phyloP scores from a whole-genome alignment of 2,888 invertebrate genomes.

The Antheraea assamensis region DNA sequence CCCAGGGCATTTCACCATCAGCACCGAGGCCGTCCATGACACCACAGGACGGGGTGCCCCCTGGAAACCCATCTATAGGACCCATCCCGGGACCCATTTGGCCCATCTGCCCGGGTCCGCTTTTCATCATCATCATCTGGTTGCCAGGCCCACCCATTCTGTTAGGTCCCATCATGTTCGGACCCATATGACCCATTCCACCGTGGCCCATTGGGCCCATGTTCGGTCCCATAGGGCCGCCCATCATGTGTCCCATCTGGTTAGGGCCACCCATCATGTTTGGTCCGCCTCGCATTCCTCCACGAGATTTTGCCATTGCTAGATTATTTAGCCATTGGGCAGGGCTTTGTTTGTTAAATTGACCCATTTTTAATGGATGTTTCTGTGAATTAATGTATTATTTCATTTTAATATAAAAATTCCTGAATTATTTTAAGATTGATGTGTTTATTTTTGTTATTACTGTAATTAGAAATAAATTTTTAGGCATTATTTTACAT shows the following conservation, averaged over 20 bases:
- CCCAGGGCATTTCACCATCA: constrained; percentile 83
- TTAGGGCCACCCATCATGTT: constrained; percentile 80
- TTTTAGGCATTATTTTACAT: neutral
- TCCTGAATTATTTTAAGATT: neutral
- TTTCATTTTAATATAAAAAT: neutral
- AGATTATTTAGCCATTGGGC: constrained; percentile 91
- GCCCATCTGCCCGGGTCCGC: constrained; percentile 73
- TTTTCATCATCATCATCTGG: constrained; percentile 81
- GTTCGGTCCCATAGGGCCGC: constrained; percentile 75
- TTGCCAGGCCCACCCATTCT: constrained; percentile 72
- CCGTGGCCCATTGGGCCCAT: constrained; percentile 76
- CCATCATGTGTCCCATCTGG: constrained; percentile 79
- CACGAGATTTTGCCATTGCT: constrained; percentile 88
- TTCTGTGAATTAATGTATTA: constrained; percentile 82
- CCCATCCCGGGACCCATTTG: constrained; percentile 76
- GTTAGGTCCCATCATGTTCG: constrained; percentile 77
- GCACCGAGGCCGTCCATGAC: constrained; percentile 83
- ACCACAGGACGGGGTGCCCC: constrained; percentile 82
- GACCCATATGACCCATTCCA: constrained; percentile 77
- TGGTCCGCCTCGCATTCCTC: constrained; percentile 81
- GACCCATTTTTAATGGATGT: constrained; percentile 94
- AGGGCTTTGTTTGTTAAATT: constrained; percentile 92
- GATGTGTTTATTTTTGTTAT: neutral
- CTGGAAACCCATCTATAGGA: constrained; percentile 81
- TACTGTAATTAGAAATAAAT: neutral